These are phyloP conservation scores for Sylvia atricapilla DNA, from an alignment of 2,113 vertebrate genomes.

Conservation along the genomic window DNA sequence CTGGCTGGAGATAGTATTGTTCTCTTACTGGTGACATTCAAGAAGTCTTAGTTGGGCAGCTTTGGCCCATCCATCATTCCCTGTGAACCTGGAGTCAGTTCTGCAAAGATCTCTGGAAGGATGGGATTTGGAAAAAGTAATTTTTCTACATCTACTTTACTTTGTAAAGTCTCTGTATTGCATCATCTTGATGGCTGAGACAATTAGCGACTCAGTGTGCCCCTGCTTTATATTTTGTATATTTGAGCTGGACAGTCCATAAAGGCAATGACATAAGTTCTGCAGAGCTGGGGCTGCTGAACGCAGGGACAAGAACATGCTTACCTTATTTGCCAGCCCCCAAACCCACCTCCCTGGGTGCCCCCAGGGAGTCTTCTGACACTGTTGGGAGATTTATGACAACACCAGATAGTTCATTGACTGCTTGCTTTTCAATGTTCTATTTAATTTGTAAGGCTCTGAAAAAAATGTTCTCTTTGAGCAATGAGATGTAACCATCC, in stretches of 20 bases:
- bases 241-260: background rate
- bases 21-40: background rate
- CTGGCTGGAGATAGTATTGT: background rate
- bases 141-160: background rate
- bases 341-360: background rate
- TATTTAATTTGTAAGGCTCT: background rate
- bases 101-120: background rate
- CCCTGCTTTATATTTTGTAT: background rate
- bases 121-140: background rate
- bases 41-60: background rate
- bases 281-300: background rate
- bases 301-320: rapidly evolving
- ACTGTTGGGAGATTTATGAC: background rate
- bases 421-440: background rate
- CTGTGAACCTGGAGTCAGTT: background rate
- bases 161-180: background rate
- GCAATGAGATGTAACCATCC: slow-evolving; percentile 5
- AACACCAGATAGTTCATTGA: background rate
- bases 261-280: background rate
- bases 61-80: background rate
- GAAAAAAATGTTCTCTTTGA: slow-evolving; percentile 4
- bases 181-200: background rate
- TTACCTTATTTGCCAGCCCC: background rate
- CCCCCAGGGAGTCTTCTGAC: background rate
- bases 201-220: background rate